Evolutionary conservation across 2,113 vertebrate genomes (phyloP), one percentile per base, ranked within the genome.

Genomic region (Toxotes jaculatrix): DNA sequence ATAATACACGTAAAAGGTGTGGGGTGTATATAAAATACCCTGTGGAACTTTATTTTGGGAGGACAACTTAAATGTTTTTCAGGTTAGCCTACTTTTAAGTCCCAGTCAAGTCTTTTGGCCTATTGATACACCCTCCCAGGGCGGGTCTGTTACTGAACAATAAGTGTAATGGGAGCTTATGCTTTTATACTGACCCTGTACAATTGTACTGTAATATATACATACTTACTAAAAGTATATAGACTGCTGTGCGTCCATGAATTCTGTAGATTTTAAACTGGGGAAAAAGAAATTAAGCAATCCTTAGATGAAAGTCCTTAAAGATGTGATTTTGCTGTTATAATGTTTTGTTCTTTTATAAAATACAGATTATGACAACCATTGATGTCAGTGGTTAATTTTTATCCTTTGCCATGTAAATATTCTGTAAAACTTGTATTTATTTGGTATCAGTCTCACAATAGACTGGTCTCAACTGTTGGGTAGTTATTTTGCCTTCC

Each of bases 31-130:
- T 23, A 38, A 2, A 11, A 38, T 6, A 53, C n/a, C 19, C 7
- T 1, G 32, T 43, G 14, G 14, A 38, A 51, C 31, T 19, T 38
- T 27, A 27, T 27, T 23, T 51, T 32, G 42, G 17, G 38, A 63
- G 72, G 59, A 55, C 13, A 60, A 21, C 9, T 31, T 11, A 32
- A 40, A 42, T 45, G 47, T 47, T 3, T 67, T 76, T 57, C 16
- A 65, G 61, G 17, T 47, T 67, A 60, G 55, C 64, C 55, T 31
- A 61, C 32, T 51, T 74, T 61, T 23, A 61, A 36, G 27, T 36
- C 13, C 31, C n/a, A 67, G 14, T 38, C 47, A 59, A 53, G 36
- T 45, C 19, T 40, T 16, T 14, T 43, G n/a, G 34, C 36, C 27
- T 9, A 19, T 19, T 38, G 27, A 45, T 36, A 31, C 31, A 47